Evolutionary conservation across 2,113 vertebrate species (phyloP), one percentile per base, ranked within the genome.

Genomic region (Pogona vitticeps): DNA sequence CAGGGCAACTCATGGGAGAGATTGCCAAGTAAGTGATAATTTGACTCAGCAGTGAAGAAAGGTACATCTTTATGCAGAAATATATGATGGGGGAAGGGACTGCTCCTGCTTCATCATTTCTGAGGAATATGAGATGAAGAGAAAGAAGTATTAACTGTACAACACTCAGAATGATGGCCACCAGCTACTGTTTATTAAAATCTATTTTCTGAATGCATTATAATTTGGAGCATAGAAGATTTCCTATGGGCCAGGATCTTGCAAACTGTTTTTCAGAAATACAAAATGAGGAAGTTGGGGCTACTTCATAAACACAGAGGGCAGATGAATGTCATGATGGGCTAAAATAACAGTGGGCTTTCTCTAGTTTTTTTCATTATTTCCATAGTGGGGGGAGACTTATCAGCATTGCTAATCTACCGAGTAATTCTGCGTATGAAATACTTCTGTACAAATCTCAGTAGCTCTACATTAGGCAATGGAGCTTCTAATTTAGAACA

Each of bases 1-100:
- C 98, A 23, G 98, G 99, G 94, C 98, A 99, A 86, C 96, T 98
- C 95, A 99, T 99, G 99, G 98, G 95, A 96, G 99, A 99, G 95
- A 99, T 99, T 92, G 97, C 98, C 90, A 98, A 97, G 99, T 99
- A 97, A 97, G 97, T 98, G 95, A 97, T 97, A 95, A 96, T 96
- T 96, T 96, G 95, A 95, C 92, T 95, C 93, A 91, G 93, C 91
- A 92, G 95, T 94, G 93, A 94, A 95, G 95, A 93, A 94, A 91
- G 90, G 92, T 91, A 82, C 85, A 81, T 95, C 91, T 94, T 96
- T 92, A 93, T 87, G 85, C 21, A 90, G 85, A 94, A 94, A 93
- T 90, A 52, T 86, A 78, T 80, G 3, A 26, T 31, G 46, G 46
- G 46, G 46, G 46, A 52, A 33, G 93, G 93, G 91, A 91, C 92